phyloP scores from a whole-genome alignment of 2,113 vertebrate genomes.

The Ascaphus truei region DNA sequence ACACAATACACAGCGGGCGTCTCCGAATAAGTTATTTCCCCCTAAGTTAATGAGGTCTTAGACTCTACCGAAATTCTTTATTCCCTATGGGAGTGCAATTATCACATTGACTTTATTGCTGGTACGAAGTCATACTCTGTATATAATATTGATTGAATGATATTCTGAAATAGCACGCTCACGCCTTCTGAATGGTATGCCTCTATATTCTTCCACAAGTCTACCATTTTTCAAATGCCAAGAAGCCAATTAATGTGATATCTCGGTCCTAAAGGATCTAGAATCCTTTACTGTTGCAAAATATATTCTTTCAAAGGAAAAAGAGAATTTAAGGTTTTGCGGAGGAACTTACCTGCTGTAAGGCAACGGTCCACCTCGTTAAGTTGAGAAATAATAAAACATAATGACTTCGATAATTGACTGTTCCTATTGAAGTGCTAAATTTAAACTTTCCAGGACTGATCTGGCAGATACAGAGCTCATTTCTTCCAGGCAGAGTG shows the following conservation, averaged over 20 bases:
- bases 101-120: slow-evolving; percentile 4
- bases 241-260: slow-evolving; percentile 34
- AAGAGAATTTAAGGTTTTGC: background rate
- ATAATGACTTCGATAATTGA: background rate
- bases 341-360: background rate
- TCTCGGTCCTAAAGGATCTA: background rate
- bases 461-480: background rate
- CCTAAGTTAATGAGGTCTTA: slow-evolving; percentile 7
- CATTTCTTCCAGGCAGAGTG: background rate
- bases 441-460: slow-evolving; percentile 1
- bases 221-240: slow-evolving; percentile 41
- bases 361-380: background rate
- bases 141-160: slow-evolving; percentile 39
- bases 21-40: background rate
- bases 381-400: background rate
- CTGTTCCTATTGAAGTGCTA: background rate
- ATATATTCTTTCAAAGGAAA: background rate
- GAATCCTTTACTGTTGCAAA: background rate
- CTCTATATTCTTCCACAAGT: slow-evolving; percentile 2
- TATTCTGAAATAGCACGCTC: slow-evolving; percentile 26
- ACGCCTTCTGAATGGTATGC: slow-evolving; percentile 5
- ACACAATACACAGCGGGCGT: background rate
- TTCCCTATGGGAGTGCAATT: slow-evolving; percentile 21
- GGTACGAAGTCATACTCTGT: background rate
- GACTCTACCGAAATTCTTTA: background rate